Evolutionary conservation across 2,797 vertebrate species (phyloP).

Genomic region (Cephalopachus bancanus): DNA sequence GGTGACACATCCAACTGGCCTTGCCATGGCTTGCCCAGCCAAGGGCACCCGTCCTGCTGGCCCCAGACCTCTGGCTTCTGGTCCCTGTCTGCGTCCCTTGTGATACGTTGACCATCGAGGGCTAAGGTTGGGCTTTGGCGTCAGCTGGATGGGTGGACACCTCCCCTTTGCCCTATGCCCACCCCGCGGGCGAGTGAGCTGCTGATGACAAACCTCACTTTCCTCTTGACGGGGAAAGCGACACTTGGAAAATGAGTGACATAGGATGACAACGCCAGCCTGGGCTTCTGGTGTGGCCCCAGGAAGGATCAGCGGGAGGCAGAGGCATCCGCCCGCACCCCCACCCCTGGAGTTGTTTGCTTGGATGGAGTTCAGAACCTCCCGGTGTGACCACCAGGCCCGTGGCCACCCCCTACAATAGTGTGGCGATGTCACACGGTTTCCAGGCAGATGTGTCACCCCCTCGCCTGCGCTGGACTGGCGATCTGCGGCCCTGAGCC

Average conservation of each 20-base stretch:
- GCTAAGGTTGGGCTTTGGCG: neutral
- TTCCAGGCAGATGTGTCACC: constrained; percentile 82
- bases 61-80: neutral
- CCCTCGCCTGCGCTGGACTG: neutral
- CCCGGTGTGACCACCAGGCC: neutral
- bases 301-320: neutral
- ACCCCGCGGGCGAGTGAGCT: neutral
- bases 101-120: rapidly evolving
- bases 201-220: neutral
- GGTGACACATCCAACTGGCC: neutral
- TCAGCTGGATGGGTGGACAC: neutral
- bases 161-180: neutral
- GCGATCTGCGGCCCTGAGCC: neutral
- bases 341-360: too few species aligned
- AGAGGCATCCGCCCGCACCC: neutral
- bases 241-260: neutral
- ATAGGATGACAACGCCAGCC: rapidly evolving
- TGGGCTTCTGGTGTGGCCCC: neutral
- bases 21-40: neutral
- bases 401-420: rapidly evolving
- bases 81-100: neutral
- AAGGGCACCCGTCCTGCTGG: rapidly evolving
- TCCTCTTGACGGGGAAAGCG: neutral
- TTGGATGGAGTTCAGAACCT: rapidly evolving
- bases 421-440: neutral